These are phyloP conservation scores for Vultur gryphus DNA, from an alignment of 2,797 vertebrate species.

Conservation along the genomic window DNA sequence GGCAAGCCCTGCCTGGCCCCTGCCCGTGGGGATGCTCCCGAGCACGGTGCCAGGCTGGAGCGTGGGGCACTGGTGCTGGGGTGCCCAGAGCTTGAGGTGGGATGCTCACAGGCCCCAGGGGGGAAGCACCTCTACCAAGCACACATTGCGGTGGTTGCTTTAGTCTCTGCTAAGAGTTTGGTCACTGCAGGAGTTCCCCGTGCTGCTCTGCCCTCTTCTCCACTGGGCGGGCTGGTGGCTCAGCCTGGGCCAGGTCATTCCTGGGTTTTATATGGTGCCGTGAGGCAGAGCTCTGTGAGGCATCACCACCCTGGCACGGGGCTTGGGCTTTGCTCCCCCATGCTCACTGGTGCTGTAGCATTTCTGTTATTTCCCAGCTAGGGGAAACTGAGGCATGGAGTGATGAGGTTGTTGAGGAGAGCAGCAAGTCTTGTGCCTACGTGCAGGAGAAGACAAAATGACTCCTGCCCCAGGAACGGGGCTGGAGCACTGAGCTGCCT, in stretches of 20 bases:
- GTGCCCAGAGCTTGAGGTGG: not conserved
- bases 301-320: not conserved
- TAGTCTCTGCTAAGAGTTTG: not conserved
- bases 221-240: not conserved
- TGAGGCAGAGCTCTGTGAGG: not conserved
- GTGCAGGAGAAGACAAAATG: not conserved
- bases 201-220: not conserved
- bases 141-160: rapidly evolving
- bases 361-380: not conserved
- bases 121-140: not conserved
- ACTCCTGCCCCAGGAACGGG: not conserved
- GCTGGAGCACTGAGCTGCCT: not conserved
- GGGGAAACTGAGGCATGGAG: not conserved
- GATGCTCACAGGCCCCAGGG: not conserved
- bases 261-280: rapidly evolving
- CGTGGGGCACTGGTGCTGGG: rapidly evolving
- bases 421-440: not conserved
- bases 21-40: not conserved
- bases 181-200: rapidly evolving
- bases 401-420: not conserved
- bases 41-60: not conserved
- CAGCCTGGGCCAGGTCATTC: not conserved
- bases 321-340: too few species aligned
- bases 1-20: not conserved
- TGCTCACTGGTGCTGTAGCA: not conserved